These are phyloP conservation scores for Nemapogon koenigi DNA, from an alignment of 2,888 invertebrate species.

Conservation along the genomic window DNA sequence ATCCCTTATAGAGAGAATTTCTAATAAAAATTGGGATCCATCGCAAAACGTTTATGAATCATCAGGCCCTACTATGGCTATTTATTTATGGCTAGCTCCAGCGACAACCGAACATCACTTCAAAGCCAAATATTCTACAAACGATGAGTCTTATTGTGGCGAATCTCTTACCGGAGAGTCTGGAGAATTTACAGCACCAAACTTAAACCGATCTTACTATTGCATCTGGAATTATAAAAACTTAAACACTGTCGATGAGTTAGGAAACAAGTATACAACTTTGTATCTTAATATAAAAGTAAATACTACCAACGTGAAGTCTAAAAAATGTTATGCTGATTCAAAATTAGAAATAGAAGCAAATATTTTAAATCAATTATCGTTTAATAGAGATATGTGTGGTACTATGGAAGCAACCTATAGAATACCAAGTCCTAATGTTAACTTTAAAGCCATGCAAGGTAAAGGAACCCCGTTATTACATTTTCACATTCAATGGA, in stretches of 20 bases:
- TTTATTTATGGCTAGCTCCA: slow-evolving; percentile 65
- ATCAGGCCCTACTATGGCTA: slow-evolving; percentile 66
- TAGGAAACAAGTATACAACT: slow-evolving; percentile 26
- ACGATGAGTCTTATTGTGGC: slow-evolving; percentile 53
- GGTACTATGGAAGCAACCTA: slow-evolving; percentile 25
- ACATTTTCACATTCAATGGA: slow-evolving; percentile 65
- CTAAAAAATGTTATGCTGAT: slow-evolving; percentile 28
- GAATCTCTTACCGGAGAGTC: slow-evolving; percentile 30
- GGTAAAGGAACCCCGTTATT: slow-evolving; percentile 24
- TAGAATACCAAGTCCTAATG: slow-evolving; percentile 29
- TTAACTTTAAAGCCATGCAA: slow-evolving; percentile 31
- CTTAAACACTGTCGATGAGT: slow-evolving; percentile 10
- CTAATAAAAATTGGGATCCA: slow-evolving; percentile 24
- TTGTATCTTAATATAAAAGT: slow-evolving; percentile 26
- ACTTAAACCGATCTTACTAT: slow-evolving; percentile 28
- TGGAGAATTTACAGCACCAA: slow-evolving; percentile 33
- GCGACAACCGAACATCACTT: slow-evolving; percentile 68
- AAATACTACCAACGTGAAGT: slow-evolving; percentile 27
- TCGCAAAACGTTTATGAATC: slow-evolving; percentile 59
- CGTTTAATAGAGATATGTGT: slow-evolving; percentile 26
- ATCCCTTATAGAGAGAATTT: slow-evolving; percentile 37
- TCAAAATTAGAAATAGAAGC: slow-evolving; percentile 28
- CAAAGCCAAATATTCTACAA: slow-evolving; percentile 71
- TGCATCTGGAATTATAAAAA: slow-evolving; percentile 41
- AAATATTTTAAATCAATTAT: slow-evolving; percentile 14